Conservation (phyloP, 2,113 vertebrate genomes). For the Tenebrosternarchus preto region DNA sequence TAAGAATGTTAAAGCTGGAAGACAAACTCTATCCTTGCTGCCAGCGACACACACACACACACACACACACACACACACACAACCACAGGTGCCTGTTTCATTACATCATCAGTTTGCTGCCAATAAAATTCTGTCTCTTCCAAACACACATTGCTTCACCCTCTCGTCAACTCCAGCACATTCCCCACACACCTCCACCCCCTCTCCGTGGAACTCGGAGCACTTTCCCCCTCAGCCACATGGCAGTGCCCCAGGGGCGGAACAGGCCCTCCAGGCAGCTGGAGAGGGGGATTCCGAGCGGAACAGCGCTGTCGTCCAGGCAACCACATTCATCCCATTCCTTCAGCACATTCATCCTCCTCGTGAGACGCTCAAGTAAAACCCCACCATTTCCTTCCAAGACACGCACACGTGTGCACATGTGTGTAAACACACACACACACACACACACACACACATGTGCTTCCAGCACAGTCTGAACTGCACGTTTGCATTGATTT, state of each 20-base stretch:
- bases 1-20: conserved; percentile 72
- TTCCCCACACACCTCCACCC: background rate
- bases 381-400: background rate
- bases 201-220: background rate
- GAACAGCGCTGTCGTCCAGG: too few relatives aligned
- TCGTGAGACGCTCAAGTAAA: background rate
- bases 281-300: background rate
- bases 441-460: background rate
- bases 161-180: background rate
- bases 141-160: background rate
- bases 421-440: too few relatives aligned
- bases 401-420: background rate
- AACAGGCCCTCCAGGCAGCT: too few relatives aligned
- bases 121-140: conserved; percentile 48
- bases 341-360: background rate
- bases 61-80: conserved; percentile 33
- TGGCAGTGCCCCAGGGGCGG: background rate
- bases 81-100: conserved; percentile 69
- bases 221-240: background rate
- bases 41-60: conserved; percentile 1
- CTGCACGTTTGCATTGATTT: conserved; percentile 40
- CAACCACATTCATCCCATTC: background rate
- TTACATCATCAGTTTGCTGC: conserved; percentile 66
- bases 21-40: conserved; percentile 65
- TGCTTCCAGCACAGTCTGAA: background rate